Evolutionary conservation across 1,140 invertebrate species (phyloP).

Genomic region (Aphelinus atriplicis): DNA sequence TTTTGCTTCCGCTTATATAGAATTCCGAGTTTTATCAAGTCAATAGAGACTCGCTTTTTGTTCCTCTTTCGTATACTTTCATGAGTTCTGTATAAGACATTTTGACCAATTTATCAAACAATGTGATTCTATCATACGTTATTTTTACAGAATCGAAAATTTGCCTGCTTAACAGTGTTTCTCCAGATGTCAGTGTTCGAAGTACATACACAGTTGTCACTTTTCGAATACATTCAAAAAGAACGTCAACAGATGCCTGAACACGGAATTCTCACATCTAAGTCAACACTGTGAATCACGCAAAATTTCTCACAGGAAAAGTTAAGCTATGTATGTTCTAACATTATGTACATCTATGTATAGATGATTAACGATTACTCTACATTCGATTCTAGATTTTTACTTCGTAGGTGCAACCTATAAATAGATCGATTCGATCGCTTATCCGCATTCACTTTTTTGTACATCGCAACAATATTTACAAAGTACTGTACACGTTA

Average conservation of each 20-base stretch:
- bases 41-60: constrained; percentile 25
- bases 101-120: constrained; percentile 56
- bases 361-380: constrained; percentile 54
- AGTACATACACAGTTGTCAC: too few relatives aligned
- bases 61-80: constrained; percentile 59
- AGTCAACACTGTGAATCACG: constrained; percentile 13
- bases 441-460: constrained; percentile 42
- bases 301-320: constrained; percentile 41
- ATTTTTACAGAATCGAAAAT: neutral
- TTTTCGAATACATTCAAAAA: too few relatives aligned
- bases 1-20: constrained; percentile 21
- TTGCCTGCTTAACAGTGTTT: constrained; percentile 28
- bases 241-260: too few relatives aligned
- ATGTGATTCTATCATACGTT: constrained; percentile 44
- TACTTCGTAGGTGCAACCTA: constrained; percentile 40
- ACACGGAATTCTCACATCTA: too few relatives aligned
- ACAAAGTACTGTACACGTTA: constrained; percentile 59
- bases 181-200: neutral
- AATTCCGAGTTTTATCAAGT: constrained; percentile 35
- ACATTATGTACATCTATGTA: constrained; percentile 60
- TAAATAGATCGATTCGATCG: constrained; percentile 44
- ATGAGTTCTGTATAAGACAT: constrained; percentile 54
- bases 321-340: constrained; percentile 53
- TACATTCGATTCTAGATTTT: constrained; percentile 51
- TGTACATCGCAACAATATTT: constrained; percentile 64